These are phyloP conservation scores for Magallana gigas DNA, from an alignment of 1,140 invertebrate genomes.

Conservation along the genomic window DNA sequence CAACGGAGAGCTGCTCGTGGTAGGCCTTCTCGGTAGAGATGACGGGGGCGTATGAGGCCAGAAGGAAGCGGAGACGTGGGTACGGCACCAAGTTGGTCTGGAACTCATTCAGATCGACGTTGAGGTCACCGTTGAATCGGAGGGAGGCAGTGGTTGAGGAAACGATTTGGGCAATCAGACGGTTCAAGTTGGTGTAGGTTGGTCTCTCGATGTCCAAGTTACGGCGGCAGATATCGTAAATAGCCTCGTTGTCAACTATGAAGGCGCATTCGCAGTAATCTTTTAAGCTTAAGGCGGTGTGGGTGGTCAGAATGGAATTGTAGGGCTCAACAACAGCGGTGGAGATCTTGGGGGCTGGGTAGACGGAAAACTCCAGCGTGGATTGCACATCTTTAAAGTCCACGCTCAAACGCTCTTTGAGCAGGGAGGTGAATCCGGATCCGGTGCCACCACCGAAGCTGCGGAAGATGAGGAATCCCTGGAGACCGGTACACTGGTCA, in stretches of 20 bases:
- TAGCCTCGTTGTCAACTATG: slow-evolving; percentile 88
- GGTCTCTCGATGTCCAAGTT: no score
- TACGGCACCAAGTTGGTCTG: slow-evolving; percentile 84
- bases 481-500: slow-evolving; percentile 70
- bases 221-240: slow-evolving; percentile 86
- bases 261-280: slow-evolving; percentile 77
- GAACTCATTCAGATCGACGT: slow-evolving; percentile 85
- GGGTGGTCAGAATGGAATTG: slow-evolving; percentile 79
- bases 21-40: slow-evolving; percentile 76
- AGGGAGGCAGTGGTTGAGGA: slow-evolving; percentile 91
- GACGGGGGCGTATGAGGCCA: no score
- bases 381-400: slow-evolving; percentile 94
- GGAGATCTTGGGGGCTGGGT: slow-evolving; percentile 91
- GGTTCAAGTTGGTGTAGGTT: no score
- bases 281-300: slow-evolving; percentile 72
- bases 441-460: slow-evolving; percentile 75
- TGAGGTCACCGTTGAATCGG: slow-evolving; percentile 89
- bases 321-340: slow-evolving; percentile 79
- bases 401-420: slow-evolving; percentile 92
- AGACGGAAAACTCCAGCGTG: slow-evolving; percentile 93
- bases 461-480: slow-evolving; percentile 61
- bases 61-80: no score
- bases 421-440: slow-evolving; percentile 88
- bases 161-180: slow-evolving; percentile 78
- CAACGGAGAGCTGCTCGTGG: slow-evolving; percentile 79